Base-by-base conservation (phyloP, 2,113 vertebrate genomes). In the Lampris megalopsis region DNA sequence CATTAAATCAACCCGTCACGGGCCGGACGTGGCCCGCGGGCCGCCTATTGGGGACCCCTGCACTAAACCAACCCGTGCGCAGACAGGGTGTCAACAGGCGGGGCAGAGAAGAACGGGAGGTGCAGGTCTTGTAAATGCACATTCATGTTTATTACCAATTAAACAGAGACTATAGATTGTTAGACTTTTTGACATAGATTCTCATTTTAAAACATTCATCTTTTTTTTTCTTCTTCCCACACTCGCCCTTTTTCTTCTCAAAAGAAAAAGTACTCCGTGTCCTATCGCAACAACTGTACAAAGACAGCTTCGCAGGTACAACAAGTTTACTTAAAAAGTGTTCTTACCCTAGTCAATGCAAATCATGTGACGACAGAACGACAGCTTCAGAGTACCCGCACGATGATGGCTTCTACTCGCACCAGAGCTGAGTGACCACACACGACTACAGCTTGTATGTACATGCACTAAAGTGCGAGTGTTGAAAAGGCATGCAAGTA, bases 381-480 rank as follows among this genome's bases (percentile, higher is more conserved):
- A 92, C 92, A 94, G 91, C 92, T 96, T 88, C 69, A 91, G 90
- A 91, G 42, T 65, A 93, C 90, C 84, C 85, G 92, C 92, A 94
- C 89, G 77, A 94, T 60, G 76, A 85, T 85, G 67, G 86, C 58
- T 57, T 87, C 63, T 81, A 88, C 47, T 59, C 60, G 94, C 91
- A 91, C 89, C 82, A 83, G 86, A 92, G 91, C 89, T 68, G 86
- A 71, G 91, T 80, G 88, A 91, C 84, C 89, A 92, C 82, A 80
- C 86, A 91, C 82, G 91, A 94, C 94, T 88, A 94, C 86, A 95
- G 95, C 92, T 85, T 68, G 9, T 95, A 95, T 96, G 89, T 95
- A 96, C 97, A 97, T 96, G 97, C 95, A 97, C 96, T 96, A 95
- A 95, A 95, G 95, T 95, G 96, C 96, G 94, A 95, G 91, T 93